Evolutionary conservation across 2,888 invertebrate species (phyloP).

Genomic region (Cabera pusaria): DNA sequence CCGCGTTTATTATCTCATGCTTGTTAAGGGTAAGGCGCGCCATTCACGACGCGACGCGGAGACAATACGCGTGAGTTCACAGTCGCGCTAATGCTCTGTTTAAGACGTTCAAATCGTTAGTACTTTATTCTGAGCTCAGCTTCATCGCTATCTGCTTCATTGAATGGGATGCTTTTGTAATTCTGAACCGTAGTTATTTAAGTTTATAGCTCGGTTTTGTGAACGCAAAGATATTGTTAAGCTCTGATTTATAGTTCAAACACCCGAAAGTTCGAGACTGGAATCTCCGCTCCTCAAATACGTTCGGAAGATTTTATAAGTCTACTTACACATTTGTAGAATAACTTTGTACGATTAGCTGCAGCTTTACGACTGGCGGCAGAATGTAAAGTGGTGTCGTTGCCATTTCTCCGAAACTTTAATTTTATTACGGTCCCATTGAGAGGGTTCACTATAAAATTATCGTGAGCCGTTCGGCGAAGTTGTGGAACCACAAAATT

Average conservation of each 20-base stretch:
- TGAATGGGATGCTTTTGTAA: slow-evolving; percentile 32
- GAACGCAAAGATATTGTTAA: slow-evolving; percentile 17
- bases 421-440: slow-evolving; percentile 27
- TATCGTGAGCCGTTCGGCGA: slow-evolving; percentile 18
- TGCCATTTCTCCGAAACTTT: slow-evolving; percentile 27
- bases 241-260: slow-evolving; percentile 16
- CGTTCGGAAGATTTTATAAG: slow-evolving; percentile 17
- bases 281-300: slow-evolving; percentile 10
- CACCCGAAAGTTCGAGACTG: slow-evolving; percentile 2
- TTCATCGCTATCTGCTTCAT: slow-evolving; percentile 33
- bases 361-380: slow-evolving; percentile 27
- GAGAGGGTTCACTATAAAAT: slow-evolving; percentile 25
- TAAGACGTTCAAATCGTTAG: slow-evolving; percentile 36
- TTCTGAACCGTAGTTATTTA: slow-evolving; percentile 15
- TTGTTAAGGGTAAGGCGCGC: slow-evolving; percentile 32
- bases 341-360: slow-evolving; percentile 26
- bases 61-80: slow-evolving; percentile 36
- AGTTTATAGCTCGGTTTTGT: slow-evolving; percentile 15
- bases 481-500: slow-evolving; percentile 17
- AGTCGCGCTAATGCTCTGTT: slow-evolving; percentile 34
- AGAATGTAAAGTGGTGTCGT: slow-evolving; percentile 29
- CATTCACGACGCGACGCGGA: slow-evolving; percentile 34
- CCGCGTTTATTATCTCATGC: slow-evolving; percentile 36
- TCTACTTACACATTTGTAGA: slow-evolving; percentile 22
- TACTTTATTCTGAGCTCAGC: slow-evolving; percentile 33